A percentile compares a stretch with the other conserved stretches of the same genome.
These are phyloP conservation scores for Trichogramma dendrolimi DNA, from an alignment of 2,888 invertebrate species.

Conservation along the genomic window DNA sequence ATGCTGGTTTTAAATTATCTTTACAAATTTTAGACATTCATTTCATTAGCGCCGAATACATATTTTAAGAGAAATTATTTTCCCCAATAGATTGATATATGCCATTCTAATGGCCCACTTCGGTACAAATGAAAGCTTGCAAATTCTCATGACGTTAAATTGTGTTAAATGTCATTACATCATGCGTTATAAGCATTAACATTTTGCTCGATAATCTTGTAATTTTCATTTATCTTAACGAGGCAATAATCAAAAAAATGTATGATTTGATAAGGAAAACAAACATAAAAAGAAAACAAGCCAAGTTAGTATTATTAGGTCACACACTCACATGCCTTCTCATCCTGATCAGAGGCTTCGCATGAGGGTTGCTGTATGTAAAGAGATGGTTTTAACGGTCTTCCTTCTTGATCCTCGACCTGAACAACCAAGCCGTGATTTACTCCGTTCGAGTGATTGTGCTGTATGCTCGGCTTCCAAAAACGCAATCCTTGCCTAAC, in stretches of 20 bases:
- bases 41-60: too few relatives aligned
- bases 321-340: conserved; percentile 54
- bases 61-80: too few relatives aligned
- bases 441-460: conserved; percentile 29
- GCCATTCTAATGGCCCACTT: too few relatives aligned
- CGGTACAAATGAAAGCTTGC: too few relatives aligned
- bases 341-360: conserved; percentile 36
- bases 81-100: too few relatives aligned
- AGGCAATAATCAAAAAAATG: not conserved
- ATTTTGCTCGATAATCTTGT: too few relatives aligned
- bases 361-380: conserved; percentile 53
- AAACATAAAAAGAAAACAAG: conserved; percentile 29
- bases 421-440: conserved; percentile 55
- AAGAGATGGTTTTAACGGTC: conserved; percentile 53
- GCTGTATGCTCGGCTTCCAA: conserved; percentile 38
- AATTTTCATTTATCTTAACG: not conserved
- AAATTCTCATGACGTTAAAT: too few relatives aligned
- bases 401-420: conserved; percentile 61
- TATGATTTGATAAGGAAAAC: conserved; percentile 15
- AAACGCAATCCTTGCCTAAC: conserved; percentile 44
- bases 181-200: too few relatives aligned
- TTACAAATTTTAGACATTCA: too few relatives aligned
- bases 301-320: conserved; percentile 49
- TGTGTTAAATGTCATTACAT: too few relatives aligned
- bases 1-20: too few relatives aligned